These are phyloP conservation scores for Scolopax bukidnonensis DNA, from an alignment of 2,797 vertebrate genomes.

Conservation along the genomic window DNA sequence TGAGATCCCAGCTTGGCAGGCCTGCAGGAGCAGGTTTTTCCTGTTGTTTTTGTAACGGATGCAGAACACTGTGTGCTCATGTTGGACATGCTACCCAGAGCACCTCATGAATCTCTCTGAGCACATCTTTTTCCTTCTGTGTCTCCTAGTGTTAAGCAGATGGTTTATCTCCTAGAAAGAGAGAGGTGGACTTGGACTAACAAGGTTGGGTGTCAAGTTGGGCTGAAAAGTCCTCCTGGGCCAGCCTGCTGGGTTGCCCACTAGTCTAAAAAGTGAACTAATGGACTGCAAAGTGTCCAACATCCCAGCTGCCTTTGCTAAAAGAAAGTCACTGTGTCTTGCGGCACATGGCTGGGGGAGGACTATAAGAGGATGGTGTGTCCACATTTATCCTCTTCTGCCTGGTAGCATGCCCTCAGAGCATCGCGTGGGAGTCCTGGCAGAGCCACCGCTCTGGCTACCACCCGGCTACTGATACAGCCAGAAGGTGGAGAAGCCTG, in stretches of 20 bases:
- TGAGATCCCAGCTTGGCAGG: conserved; percentile 65
- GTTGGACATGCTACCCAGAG: conserved; percentile 44
- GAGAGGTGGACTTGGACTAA: not conserved
- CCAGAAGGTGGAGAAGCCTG: not conserved
- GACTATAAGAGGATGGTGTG: accelerated
- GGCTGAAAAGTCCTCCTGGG: not conserved
- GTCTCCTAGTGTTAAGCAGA: not conserved
- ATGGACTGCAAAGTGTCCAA: not conserved
- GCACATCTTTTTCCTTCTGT: conserved; percentile 8
- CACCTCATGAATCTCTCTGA: conserved; percentile 29
- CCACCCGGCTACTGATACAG: not conserved
- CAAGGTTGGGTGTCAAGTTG: not conserved
- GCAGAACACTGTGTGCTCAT: conserved; percentile 60
- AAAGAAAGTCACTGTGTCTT: accelerated
- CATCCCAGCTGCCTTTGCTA: not conserved
- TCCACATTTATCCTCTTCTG: not conserved
- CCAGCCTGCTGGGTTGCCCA: not conserved
- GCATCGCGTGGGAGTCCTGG: not conserved
- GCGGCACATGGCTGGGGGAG: not conserved
- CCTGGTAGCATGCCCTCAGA: not conserved
- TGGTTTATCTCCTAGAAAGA: not conserved
- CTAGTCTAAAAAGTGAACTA: not conserved
- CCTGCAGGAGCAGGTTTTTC: conserved; percentile 68
- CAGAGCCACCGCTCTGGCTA: not conserved
- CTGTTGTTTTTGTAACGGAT: conserved; percentile 69